These are phyloP conservation scores for Stegodyphus mimosarum DNA, from an alignment of 1,140 invertebrate species.

Conservation along the genomic window DNA sequence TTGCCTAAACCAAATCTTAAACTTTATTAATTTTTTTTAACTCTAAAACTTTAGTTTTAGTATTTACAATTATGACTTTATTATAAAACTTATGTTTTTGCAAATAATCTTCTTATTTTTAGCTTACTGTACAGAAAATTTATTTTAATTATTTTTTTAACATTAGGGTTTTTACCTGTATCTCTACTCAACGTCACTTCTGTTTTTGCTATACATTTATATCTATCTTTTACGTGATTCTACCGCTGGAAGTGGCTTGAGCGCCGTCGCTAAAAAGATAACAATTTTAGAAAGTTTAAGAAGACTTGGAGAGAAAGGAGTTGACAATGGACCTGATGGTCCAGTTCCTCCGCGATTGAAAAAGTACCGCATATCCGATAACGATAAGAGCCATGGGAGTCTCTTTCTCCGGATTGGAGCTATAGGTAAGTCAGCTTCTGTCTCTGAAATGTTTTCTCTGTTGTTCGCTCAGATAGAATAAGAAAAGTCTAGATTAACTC, in stretches of 20 bases:
- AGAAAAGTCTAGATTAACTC: too few species aligned
- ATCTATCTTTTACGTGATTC: constrained; percentile 91
- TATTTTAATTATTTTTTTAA: too few species aligned
- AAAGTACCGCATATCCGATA: constrained; percentile 57
- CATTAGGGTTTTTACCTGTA: constrained; percentile 96
- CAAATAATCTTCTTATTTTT: too few species aligned
- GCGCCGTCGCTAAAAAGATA: constrained; percentile 55
- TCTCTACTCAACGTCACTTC: constrained; percentile 92
- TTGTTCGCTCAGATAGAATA: too few species aligned
- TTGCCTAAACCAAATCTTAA: too few species aligned
- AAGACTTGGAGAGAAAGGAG: constrained; percentile 48
- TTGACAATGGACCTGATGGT: constrained; percentile 50
- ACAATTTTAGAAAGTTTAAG: constrained; percentile 51
- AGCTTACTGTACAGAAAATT: too few species aligned
- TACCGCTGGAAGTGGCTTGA: constrained; percentile 53
- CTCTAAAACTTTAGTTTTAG: too few species aligned
- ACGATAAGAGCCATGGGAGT: constrained; percentile 70
- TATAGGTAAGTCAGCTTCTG: constrained; percentile 74
- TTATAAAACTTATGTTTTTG: too few species aligned
- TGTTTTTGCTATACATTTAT: constrained; percentile 96
- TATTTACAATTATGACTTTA: too few species aligned
- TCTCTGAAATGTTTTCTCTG: too few species aligned
- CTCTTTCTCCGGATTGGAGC: constrained; percentile 96
- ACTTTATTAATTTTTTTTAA: too few species aligned
- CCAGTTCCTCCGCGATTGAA: constrained; percentile 41